Evolutionary conservation across 2,797 vertebrate species (phyloP), one percentile per base, ranked within the genome.

Genomic region (Fratercula arctica): DNA sequence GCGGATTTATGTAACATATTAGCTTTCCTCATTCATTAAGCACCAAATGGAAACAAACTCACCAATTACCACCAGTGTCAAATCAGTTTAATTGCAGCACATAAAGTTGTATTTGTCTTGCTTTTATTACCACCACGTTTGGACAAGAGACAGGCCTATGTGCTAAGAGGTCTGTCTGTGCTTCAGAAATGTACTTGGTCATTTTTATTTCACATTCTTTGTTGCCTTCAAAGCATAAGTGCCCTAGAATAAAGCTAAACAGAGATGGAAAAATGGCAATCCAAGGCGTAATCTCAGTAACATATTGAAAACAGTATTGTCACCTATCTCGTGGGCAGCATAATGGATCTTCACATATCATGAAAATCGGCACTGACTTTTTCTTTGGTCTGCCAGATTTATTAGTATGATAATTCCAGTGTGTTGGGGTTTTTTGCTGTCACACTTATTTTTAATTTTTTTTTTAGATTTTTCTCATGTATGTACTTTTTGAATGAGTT

Each of bases 11-110:
- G 73, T 86, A 95, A 57, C 85, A 39, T 90, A 92, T 89, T 92
- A 94, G 84, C 72, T 93, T 93, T 92, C 74, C 48, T 90, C 70
- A 87, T 92, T 95, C 88, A 90, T 95, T 96, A 96, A 87, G 74
- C 54, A 87, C 43, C 56, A 92, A 89, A 92, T 79, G 60, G 84
- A 95, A 94, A 93, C 86, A 93, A 56, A 93, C 92, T 92, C 90
- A 45, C 82, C 56, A 92, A 75, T 96, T 93, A 87, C 39, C 1
- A 0, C 24, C 25, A 41, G 28, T 89, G 87, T 85, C 84, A 82
- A 59, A 91, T 90, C 56, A 57, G 51, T 77, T 94, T 80, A 87
- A 88, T 83, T 94, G 39, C 48, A 75, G 41, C 2, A 9, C 46
- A 41, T 37, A 45, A 85, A 90, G n/a, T 33, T 67, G 10, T 69